Percentiles rank a stretch among this genome's conserved stretches.
Conservation (phyloP, 2,113 vertebrate species). For the Artemisiospiza belli region DNA sequence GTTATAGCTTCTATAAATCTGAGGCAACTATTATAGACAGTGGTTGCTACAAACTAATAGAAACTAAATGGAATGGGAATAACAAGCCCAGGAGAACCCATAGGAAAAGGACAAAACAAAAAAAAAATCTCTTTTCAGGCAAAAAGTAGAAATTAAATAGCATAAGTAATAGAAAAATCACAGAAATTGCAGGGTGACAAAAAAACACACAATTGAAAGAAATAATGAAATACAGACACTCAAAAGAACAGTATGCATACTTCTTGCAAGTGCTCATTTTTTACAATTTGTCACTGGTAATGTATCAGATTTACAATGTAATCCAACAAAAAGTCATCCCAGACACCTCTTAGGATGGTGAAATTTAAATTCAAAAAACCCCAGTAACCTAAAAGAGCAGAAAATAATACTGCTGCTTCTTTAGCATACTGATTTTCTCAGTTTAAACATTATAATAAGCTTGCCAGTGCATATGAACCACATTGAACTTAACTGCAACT, state of each 20-base stretch:
- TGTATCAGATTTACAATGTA: not conserved
- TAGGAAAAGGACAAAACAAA: not conserved
- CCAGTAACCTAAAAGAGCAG: not conserved
- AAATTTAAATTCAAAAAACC: not conserved
- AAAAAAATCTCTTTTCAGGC: not conserved
- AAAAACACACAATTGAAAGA: not conserved
- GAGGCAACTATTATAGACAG: not conserved
- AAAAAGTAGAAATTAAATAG: not conserved
- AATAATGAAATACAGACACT: not conserved
- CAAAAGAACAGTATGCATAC: not conserved
- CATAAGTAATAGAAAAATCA: not conserved
- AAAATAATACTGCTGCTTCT: not conserved
- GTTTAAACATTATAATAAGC: not conserved
- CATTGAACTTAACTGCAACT: not conserved
- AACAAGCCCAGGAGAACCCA: not conserved
- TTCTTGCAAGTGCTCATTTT: not conserved
- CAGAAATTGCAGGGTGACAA: not conserved
- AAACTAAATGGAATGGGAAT: not conserved
- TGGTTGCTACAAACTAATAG: slow-evolving; percentile 22
- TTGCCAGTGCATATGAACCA: not conserved
- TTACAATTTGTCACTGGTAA: not conserved
- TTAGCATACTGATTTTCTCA: not conserved
- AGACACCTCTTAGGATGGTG: not conserved
- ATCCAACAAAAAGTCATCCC: not conserved
- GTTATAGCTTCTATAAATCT: slow-evolving; percentile 40